Percentiles rank a stretch among this genome's conserved stretches.
phyloP scores from a whole-genome alignment of 2,888 invertebrate species.

The Chrysodeixis includens region DNA sequence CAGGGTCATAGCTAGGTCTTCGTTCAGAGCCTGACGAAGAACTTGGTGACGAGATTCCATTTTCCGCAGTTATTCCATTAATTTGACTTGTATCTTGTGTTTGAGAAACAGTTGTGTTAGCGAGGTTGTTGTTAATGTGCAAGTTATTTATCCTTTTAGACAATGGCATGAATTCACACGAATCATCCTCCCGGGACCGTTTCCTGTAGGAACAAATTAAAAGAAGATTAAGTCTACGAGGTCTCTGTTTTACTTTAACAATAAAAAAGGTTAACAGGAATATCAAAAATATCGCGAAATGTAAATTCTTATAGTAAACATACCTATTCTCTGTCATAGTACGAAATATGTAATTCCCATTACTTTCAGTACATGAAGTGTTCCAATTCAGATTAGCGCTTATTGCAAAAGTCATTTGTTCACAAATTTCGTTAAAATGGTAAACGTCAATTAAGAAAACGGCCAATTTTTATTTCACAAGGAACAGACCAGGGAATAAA shows the following conservation, averaged over 20 bases:
- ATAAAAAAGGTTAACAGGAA: background rate
- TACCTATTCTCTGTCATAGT: constrained; percentile 87
- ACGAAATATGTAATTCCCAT: constrained; percentile 76
- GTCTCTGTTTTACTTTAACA: background rate
- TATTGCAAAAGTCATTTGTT: constrained; percentile 81
- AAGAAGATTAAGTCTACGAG: background rate
- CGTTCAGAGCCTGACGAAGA: constrained; percentile 76
- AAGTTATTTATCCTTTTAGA: constrained; percentile 97
- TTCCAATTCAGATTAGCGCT: constrained; percentile 72
- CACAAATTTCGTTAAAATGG: constrained; percentile 30
- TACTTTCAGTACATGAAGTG: constrained; percentile 69
- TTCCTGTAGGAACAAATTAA: constrained; percentile 89
- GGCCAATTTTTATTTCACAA: constrained; percentile 38
- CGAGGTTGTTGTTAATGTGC: constrained; percentile 91
- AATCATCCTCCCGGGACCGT: constrained; percentile 93
- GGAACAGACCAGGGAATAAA: constrained; percentile 27
- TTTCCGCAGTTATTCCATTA: constrained; percentile 73
- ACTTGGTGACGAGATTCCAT: constrained; percentile 74
- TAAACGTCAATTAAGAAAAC: constrained; percentile 28
- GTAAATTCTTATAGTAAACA: constrained; percentile 37
- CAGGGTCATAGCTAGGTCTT: constrained; percentile 92
- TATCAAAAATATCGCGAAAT: background rate
- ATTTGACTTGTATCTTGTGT: constrained; percentile 74
- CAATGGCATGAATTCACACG: constrained; percentile 95
- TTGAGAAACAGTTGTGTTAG: constrained; percentile 67